Percentiles rank a stretch among this genome's conserved stretches.
phyloP scores from a whole-genome alignment of 1,140 invertebrate species.

The Cardiocondyla obscurior region DNA sequence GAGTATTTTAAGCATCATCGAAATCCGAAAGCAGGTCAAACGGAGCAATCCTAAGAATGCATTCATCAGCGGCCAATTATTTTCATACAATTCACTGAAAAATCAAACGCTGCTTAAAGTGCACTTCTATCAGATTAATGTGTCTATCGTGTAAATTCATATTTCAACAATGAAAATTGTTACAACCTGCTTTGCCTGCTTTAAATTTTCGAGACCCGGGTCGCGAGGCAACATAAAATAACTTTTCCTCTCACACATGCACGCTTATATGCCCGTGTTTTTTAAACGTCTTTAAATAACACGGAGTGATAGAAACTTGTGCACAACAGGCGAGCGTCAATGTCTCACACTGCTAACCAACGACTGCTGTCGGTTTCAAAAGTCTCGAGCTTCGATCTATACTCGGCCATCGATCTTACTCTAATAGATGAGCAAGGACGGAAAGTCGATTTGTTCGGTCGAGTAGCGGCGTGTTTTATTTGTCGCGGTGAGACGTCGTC shows the following conservation, averaged over 20 bases:
- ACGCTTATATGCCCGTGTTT: too few species aligned
- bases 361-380: constrained; percentile 21
- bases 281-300: background rate
- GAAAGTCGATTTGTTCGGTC: constrained; percentile 62
- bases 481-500: constrained; percentile 60
- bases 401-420: constrained; percentile 45
- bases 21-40: constrained; percentile 44
- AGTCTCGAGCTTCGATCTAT: constrained; percentile 26
- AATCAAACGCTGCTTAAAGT: constrained; percentile 16
- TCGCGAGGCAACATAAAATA: background rate
- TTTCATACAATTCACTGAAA: constrained; percentile 74
- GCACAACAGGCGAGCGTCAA: background rate
- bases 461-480: constrained; percentile 61
- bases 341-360: constrained; percentile 2
- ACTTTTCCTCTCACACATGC: background rate
- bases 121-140: background rate
- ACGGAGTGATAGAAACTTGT: constrained; percentile 5
- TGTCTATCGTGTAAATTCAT: background rate
- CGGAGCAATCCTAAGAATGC: constrained; percentile 49
- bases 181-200: background rate
- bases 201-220: background rate
- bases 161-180: background rate
- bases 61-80: constrained; percentile 80
- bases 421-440: constrained; percentile 53
- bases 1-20: constrained; percentile 34